Evolutionary conservation across 2,888 invertebrate species (phyloP), one percentile per base, ranked within the genome.

Genomic region (Drosophila heteroneura): DNA sequence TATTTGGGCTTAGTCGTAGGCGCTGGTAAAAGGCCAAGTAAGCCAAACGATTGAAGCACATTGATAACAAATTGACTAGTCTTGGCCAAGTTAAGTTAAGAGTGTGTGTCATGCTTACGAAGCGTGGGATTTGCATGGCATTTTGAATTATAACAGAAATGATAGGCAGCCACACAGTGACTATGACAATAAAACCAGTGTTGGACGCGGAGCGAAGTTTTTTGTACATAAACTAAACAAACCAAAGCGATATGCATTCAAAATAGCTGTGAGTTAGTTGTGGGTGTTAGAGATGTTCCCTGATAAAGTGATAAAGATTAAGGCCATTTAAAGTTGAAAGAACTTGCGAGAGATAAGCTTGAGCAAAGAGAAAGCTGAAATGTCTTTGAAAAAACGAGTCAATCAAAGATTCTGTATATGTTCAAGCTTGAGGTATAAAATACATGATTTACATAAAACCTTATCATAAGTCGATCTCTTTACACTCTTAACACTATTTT

Each of bases 61-160:
- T 74, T 78, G 76, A 83, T 86, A 86, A 76, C 73, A 73, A 75
- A 73, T 83, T 75, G 79, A 83, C 70, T 74, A 60, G 56, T 82
- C 35, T 68, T 69, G 74, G 74, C 82, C 86, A 85, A 79, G 71
- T 71, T 73, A 72, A 70, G 53, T 71, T 66, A 69, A 67, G 51
- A 83, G 64, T 37, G 39, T 32, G 61, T 51, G 58, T 58, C 58
- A 65, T 37, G 22, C 35, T 51, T 26, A 41, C 30, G 5, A n/a
- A 56, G 59, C 49, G 60, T 71, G 67, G 60, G 60, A 47, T 75
- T 57, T 49, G 49, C 58, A 28, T 56, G 56, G 49, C 57, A 68
- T 68, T 71, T 67, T 57, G 57, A 72, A 60, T 68, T 70, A 57
- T 58, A 47, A 37, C 41, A 44, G 22, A 66, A 65, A 28, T 47